Evolutionary conservation across 2,113 vertebrate species (phyloP), one percentile per base, ranked within the genome.

Genomic region (Rhinolophus ferrumequinum): DNA sequence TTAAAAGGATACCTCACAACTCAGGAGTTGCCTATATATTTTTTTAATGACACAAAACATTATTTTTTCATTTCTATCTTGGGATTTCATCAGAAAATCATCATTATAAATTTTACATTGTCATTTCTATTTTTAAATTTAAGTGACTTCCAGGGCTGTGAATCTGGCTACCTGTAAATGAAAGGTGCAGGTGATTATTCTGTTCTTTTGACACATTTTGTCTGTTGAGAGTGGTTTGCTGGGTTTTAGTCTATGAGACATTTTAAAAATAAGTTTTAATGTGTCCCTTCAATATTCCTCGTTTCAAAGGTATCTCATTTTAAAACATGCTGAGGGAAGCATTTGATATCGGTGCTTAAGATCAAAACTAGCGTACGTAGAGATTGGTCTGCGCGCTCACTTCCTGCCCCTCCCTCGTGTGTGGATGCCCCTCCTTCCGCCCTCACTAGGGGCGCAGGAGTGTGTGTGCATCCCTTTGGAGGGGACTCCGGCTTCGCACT

Each of bases 61-160:
- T 35, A 72, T 96, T 93, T 91, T 92, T 52, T 22, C 26, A 95
- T 96, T 96, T 96, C 73, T 94, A 47, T 69, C 62, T 94, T 86
- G 52, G 9, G 62, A 88, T 96, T 95, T 93, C 89, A 82, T 89
- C 84, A 50, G 94, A 73, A 94, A 97, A 73, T 58, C 50, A 64
- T 88, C 58, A 58, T 95, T 80, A 79, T 94, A 58, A 86, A 80
- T 94, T 97, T 79, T 70, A n/a, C 76, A 64, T 89, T 96, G 80
- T 93, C 85, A 58, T 93, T 97, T 95, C 62, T 73, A 41, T 94
- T 94, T 96, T 94, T 58, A 96, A 95, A 47, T 69, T 52, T 69
- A 93, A 79, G n/a, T 4, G 9, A 60, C 77, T 69, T 82, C 21
- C 21, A 93, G 67, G 62, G 41, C 75, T 67, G 9, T 93, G 84